Conservation (phyloP, 2,113 vertebrate species). For the Eulemur macaco region DNA sequence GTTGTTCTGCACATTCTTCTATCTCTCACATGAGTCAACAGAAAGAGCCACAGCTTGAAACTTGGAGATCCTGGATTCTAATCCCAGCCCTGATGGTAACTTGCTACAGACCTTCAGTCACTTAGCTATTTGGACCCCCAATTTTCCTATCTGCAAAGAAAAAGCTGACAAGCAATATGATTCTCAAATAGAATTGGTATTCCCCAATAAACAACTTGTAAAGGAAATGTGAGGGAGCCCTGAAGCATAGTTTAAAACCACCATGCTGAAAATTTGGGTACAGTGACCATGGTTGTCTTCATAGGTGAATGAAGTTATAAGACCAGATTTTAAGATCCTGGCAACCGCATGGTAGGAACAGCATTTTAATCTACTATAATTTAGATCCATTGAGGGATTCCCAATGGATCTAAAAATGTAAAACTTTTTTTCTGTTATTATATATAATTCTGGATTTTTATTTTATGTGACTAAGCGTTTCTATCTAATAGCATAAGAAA, state of each 20-base stretch:
- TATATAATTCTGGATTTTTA: not conserved
- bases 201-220: not conserved
- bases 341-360: not conserved
- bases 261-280: not conserved
- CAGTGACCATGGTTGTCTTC: not conserved
- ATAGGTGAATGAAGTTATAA: not conserved
- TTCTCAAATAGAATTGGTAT: slow-evolving; percentile 5
- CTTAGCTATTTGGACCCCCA: not conserved
- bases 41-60: not conserved
- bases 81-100: not conserved
- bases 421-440: not conserved
- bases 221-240: not conserved
- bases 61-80: not conserved
- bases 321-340: not conserved
- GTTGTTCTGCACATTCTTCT: not conserved
- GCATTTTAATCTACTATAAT: not conserved
- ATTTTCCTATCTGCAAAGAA: slow-evolving; percentile 8
- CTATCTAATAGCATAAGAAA: not conserved
- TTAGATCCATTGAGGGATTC: not conserved
- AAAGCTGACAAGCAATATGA: not conserved
- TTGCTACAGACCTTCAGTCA: not conserved
- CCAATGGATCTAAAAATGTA: not conserved
- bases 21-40: not conserved
- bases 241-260: not conserved
- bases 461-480: not conserved